phyloP scores from a whole-genome alignment of 1,140 invertebrate genomes.

The Cepaea nemoralis region DNA sequence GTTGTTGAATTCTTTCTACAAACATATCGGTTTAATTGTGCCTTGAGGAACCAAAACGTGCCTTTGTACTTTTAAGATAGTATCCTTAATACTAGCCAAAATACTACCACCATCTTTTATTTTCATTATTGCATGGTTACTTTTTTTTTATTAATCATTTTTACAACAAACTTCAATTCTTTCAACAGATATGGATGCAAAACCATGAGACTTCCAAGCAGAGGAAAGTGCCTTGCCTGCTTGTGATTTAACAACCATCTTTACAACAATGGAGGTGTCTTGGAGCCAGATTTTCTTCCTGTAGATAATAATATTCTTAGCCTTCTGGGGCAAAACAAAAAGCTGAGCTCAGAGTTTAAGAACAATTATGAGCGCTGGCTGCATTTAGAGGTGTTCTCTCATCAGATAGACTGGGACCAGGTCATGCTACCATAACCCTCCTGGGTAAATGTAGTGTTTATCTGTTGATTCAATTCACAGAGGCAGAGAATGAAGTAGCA shows the following conservation, averaged over 20 bases:
- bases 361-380: constrained; percentile 96
- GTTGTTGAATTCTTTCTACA: too few species aligned
- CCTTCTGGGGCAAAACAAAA: constrained; percentile 81
- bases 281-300: constrained; percentile 81
- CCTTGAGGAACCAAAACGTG: too few species aligned
- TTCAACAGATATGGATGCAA: constrained; percentile 88
- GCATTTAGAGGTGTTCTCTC: constrained; percentile 94
- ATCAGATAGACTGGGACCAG: constrained; percentile 78
- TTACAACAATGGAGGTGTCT: constrained; percentile 76
- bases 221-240: constrained; percentile 95
- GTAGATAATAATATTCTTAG: constrained; percentile 88
- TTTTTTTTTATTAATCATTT: too few species aligned
- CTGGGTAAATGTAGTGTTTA: too few species aligned
- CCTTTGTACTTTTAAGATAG: too few species aligned
- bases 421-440: constrained; percentile 65
- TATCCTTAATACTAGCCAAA: too few species aligned
- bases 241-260: constrained; percentile 93
- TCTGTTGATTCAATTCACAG: too few species aligned
- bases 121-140: too few species aligned
- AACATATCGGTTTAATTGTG: too few species aligned
- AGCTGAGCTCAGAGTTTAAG: constrained; percentile 95
- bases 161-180: neutral
- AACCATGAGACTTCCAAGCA: constrained; percentile 98
- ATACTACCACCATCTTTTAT: too few species aligned
- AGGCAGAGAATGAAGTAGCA: too few species aligned